Evolutionary conservation across 1,140 invertebrate species (phyloP).

Genomic region (Drosophila lacertosa): DNA sequence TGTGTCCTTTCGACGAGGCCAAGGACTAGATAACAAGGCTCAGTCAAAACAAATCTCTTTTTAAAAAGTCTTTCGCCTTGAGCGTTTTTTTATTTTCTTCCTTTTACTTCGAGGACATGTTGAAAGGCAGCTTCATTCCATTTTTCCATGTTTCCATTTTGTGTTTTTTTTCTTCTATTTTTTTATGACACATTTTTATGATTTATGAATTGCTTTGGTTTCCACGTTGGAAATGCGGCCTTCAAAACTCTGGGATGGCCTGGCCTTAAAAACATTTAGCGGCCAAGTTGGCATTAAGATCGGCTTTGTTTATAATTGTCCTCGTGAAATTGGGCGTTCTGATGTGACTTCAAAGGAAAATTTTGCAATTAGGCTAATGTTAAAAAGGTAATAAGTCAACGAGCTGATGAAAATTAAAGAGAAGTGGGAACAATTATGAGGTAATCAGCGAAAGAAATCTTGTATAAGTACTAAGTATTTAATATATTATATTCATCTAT

Average conservation of each 20-base stretch:
- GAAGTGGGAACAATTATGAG: background rate
- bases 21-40: conserved; percentile 57
- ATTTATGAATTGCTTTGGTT: conserved; percentile 83
- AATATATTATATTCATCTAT: no score
- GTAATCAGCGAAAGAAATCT: background rate
- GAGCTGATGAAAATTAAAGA: conserved; percentile 43
- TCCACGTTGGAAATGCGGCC: conserved; percentile 44
- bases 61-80: conserved; percentile 61
- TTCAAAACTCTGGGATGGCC: conserved; percentile 47
- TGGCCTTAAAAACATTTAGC: conserved; percentile 45
- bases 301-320: conserved; percentile 35
- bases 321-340: conserved; percentile 55
- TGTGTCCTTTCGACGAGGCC: conserved; percentile 48
- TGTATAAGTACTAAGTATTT: no score
- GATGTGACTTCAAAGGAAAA: conserved; percentile 48
- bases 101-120: conserved; percentile 75
- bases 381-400: conserved; percentile 29
- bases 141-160: conserved; percentile 44
- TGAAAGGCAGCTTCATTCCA: conserved; percentile 60
- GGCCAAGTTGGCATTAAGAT: conserved; percentile 41
- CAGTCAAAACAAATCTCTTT: conserved; percentile 77
- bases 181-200: conserved; percentile 82
- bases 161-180: conserved; percentile 71
- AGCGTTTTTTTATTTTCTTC: conserved; percentile 64
- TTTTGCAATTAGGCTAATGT: conserved; percentile 13